These are phyloP conservation scores for Balaenoptera acutorostrata DNA, from an alignment of 2,113 vertebrate genomes.

Conservation along the genomic window DNA sequence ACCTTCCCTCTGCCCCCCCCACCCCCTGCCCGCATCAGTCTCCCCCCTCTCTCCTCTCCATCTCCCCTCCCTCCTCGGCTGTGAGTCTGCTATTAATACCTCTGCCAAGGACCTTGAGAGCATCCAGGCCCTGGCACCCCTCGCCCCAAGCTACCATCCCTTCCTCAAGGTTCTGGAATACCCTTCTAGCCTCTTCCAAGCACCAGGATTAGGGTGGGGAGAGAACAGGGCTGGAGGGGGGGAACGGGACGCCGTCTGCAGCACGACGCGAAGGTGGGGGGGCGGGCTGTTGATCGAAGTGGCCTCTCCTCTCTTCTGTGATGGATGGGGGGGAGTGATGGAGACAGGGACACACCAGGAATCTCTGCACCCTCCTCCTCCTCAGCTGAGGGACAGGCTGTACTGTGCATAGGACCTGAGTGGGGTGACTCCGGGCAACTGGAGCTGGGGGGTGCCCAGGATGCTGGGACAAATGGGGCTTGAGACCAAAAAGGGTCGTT, in stretches of 20 bases:
- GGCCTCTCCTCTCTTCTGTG: not conserved
- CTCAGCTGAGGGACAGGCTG: not conserved
- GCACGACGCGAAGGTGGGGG: not conserved
- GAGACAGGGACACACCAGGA: slow-evolving; percentile 43
- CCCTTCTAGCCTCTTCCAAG: slow-evolving; percentile 21
- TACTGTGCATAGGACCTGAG: not conserved
- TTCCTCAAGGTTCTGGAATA: slow-evolving; percentile 31
- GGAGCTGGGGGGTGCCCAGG: not conserved
- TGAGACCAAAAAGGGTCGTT: not conserved
- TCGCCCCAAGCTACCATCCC: not conserved
- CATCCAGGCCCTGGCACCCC: slow-evolving; percentile 39
- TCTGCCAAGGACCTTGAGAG: slow-evolving; percentile 71
- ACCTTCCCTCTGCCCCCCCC: not conserved
- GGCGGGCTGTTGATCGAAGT: slow-evolving; percentile 39
- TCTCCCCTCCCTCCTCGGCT: slow-evolving; percentile 54
- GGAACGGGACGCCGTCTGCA: not conserved
- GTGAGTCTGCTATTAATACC: slow-evolving; percentile 71
- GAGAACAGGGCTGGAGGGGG: not conserved
- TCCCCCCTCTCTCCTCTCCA: not conserved
- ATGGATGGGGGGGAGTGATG: not conserved
- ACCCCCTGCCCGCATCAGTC: not conserved
- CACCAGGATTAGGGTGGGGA: slow-evolving; percentile 12
- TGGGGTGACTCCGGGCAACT: not conserved
- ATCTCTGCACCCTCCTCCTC: slow-evolving; percentile 39
- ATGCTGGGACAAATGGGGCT: not conserved